phyloP scores from a whole-genome alignment of 92 coral and sea anemone species.

The Micromussa lordhowensis region DNA sequence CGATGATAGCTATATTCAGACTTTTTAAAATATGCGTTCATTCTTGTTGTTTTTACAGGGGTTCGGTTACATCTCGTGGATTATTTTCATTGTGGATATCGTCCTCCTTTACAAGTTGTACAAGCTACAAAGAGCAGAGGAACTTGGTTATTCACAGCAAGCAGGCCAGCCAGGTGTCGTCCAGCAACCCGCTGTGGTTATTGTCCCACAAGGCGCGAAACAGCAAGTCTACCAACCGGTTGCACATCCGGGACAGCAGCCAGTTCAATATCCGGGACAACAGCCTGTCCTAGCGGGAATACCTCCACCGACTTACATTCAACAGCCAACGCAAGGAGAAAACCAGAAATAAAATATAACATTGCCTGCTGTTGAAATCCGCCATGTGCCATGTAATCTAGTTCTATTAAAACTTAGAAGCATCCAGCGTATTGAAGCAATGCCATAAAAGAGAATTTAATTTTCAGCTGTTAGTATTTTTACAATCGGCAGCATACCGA shows the following conservation, averaged over 20 bases:
- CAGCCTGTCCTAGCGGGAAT: background rate
- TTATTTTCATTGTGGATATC: constrained; percentile 62
- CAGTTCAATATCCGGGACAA: constrained; percentile 33
- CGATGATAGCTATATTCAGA: no score
- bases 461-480: background rate
- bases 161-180: constrained; percentile 14
- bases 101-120: constrained; percentile 51
- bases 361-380: background rate
- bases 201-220: constrained; percentile 13
- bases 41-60: constrained; percentile 13
- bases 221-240: constrained; percentile 19
- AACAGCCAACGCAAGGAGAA: background rate
- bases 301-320: background rate
- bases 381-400: background rate
- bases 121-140: constrained; percentile 32
- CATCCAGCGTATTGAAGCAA: no score
- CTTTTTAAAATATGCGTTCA: no score
- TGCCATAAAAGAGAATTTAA: no score
- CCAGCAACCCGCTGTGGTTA: constrained; percentile 27
- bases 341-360: background rate
- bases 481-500: background rate
- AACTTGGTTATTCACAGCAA: background rate
- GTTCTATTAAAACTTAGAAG: background rate
- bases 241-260: constrained; percentile 33
- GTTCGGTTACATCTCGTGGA: constrained; percentile 58